Evolutionary conservation across 1,140 invertebrate species (phyloP), one percentile per base, ranked within the genome.

Genomic region (Tetramorium simillimum): DNA sequence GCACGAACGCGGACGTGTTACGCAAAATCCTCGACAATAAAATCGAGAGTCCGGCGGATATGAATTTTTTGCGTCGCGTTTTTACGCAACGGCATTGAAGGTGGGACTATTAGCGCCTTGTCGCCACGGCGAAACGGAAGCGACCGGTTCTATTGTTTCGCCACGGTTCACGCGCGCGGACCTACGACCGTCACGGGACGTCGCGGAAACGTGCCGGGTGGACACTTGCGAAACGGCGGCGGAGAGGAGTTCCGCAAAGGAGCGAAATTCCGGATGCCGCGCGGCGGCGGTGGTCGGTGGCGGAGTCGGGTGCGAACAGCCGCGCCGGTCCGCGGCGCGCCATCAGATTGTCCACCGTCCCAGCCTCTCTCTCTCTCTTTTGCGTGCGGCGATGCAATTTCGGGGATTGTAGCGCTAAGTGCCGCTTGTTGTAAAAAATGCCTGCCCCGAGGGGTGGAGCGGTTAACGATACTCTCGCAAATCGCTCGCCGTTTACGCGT

Each of bases 331-430:
- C 14, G 37, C 43, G 3, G 53, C 69, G 53, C 69, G 53, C 67
- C 60, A 72, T 84, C 80, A 2, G 80, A 84, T 84, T 84, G 80
- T 84, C 67, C 51, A 84, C 80, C 69, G 10, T 24, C 63, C 63
- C 77, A 24, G 63, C 84, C 76, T 58, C 62, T 33, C 51, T 77
- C 67, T 65, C 63, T 33, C 24, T n/a, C n/a, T n/a, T 2, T 88
- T 77, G 88, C 89, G 89, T 90, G 89, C 85, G 87, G 76, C 76
- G 72, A 72, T 89, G 89, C 85, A 90, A 90, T 90, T 90, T 90
- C 77, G 88, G 88, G 70, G 51, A 87, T 90, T 81, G 89, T 62
- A 87, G 85, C 72, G 88, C 28, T 89, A 89, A 90, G 51, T 90
- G 85, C 70, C 12, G 21, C 58, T 87, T 58, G 72, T 85, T 75